phyloP scores from a whole-genome alignment of 1,140 invertebrate genomes.

The Drosophila pseudoananassae region DNA sequence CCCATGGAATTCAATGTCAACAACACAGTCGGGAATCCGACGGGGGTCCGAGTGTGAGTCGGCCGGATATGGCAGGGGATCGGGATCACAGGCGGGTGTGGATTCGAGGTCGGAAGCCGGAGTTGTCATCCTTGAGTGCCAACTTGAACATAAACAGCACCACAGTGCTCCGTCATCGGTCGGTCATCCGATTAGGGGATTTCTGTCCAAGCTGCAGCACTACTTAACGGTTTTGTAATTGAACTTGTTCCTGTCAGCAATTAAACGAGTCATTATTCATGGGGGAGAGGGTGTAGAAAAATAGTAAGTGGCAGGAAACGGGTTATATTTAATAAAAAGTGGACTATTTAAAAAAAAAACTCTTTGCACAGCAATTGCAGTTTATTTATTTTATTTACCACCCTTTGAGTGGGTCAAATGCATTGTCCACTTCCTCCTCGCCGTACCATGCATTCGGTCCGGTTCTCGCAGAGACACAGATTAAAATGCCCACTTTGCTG shows the following conservation, averaged over 20 bases:
- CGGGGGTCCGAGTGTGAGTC: constrained; percentile 1
- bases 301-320: neutral
- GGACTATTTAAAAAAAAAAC: constrained; percentile 47
- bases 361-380: constrained; percentile 75
- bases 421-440: constrained; percentile 41
- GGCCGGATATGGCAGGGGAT: constrained; percentile 25
- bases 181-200: constrained; percentile 32
- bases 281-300: neutral
- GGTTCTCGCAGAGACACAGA: constrained; percentile 42
- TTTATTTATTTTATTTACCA: constrained; percentile 81
- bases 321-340: neutral
- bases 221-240: constrained; percentile 12
- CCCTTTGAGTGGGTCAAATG: constrained; percentile 67
- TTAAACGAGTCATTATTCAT: constrained; percentile 17
- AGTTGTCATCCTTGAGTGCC: constrained; percentile 54
- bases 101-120: constrained; percentile 25
- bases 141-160: constrained; percentile 42
- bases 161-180: constrained; percentile 15
- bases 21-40: constrained; percentile 47
- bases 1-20: constrained; percentile 75
- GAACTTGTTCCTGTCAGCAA: constrained; percentile 9
- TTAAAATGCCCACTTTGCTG: constrained; percentile 63
- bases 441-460: constrained; percentile 39
- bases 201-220: neutral
- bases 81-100: constrained; percentile 12